Evolutionary conservation across 2,113 vertebrate species (phyloP).

Genomic region (Vidua macroura): DNA sequence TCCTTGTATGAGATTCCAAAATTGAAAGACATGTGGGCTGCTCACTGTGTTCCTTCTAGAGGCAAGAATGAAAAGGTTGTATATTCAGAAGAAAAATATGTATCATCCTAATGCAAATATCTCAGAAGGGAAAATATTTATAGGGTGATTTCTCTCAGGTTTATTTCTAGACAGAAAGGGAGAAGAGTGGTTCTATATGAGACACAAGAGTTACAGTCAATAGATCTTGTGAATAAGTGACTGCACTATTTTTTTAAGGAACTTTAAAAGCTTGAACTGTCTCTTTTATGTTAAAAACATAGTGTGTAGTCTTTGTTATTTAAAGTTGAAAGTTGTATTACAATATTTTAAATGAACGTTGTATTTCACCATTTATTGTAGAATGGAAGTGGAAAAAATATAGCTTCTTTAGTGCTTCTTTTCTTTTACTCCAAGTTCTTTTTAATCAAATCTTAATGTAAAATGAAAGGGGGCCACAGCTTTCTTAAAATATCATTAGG

Average conservation of each 20-base stretch:
- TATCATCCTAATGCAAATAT: not conserved
- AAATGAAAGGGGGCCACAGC: not conserved
- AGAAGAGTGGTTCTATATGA: not conserved
- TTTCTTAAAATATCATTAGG: not conserved
- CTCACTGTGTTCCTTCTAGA: not conserved
- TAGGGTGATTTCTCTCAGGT: not conserved
- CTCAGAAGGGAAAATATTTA: not conserved
- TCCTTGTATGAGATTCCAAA: not conserved
- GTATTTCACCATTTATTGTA: not conserved
- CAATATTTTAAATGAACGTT: not conserved
- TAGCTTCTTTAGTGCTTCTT: not conserved
- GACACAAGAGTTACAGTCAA: not conserved
- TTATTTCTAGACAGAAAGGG: not conserved
- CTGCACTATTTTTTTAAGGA: not conserved
- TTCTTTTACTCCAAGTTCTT: not conserved
- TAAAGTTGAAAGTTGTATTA: not conserved
- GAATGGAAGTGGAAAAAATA: not conserved
- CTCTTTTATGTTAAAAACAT: not conserved
- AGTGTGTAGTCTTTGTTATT: not conserved
- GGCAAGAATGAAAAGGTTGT: not conserved
- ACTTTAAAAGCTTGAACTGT: not conserved
- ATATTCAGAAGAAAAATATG: not conserved
- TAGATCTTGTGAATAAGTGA: not conserved
- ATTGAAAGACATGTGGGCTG: accelerated
- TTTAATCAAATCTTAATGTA: not conserved